Evolutionary conservation across 2,888 invertebrate genomes (phyloP), one percentile per base, ranked within the genome.

Genomic region (Synanthedon formicaeformis): DNA sequence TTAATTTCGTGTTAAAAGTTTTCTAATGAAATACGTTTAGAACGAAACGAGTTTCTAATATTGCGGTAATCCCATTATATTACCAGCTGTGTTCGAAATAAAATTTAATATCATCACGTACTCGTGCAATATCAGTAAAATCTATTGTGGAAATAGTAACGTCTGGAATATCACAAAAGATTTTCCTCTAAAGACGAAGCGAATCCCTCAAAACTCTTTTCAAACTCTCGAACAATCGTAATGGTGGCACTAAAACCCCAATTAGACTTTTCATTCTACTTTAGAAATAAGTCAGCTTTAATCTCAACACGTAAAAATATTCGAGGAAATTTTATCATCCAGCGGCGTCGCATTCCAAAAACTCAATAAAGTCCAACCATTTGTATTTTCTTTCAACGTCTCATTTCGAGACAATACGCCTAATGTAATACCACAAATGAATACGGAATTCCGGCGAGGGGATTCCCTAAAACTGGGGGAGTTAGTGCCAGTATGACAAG

Each of bases 391-490:
- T 75, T 73, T 71, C 69, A 71, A 74, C 73, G 72, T 70, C 75
- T 76, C 73, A 77, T 78, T 80, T 75, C 58, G 67, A 70, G 66
- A 82, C 80, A 81, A 80, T 78, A 74, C 77, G 74, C 68, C 78
- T 81, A 81, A 82, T 82, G 77, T 75, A 81, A 80, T 77, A 69
- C 81, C 80, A 68, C 79, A 81, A 81, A 82, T 78, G 81, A 81
- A 82, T 78, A 75, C 74, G 71, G 73, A 78, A 78, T 79, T 79
- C 79, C 76, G 71, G 67, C 62, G 69, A 75, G 80, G 64, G 71
- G 62, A 61, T 69, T 57, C 67, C 68, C 59, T 58, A 69, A 69
- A 69, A 65, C 65, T 66, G 66, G 78, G 72, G 67, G 62, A 61
- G 62, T 62, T 63, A 60, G 64, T 56, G 56, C 57, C 58, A 62